A percentile compares a stretch with the other conserved stretches of the same genome.
phyloP scores from a whole-genome alignment of 2,888 invertebrate species.

The Lasioglossum lativentre region DNA sequence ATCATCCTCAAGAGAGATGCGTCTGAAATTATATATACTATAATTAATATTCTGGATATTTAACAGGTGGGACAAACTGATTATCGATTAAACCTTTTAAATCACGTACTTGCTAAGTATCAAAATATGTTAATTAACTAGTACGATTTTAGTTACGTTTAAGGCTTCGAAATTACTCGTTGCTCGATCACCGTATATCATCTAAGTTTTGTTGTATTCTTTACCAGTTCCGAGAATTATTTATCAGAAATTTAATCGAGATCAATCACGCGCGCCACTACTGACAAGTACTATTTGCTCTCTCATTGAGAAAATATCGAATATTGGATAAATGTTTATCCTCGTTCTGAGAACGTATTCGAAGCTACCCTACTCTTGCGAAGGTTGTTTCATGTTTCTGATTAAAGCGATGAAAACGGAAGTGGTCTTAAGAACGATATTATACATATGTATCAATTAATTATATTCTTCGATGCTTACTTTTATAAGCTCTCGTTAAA shows the following conservation, averaged over 20 bases:
- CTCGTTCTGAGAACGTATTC: background rate
- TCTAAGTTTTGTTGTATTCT: background rate
- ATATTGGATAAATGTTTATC: background rate
- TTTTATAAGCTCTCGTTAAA: no score
- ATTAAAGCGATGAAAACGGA: background rate
- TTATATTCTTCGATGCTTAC: no score
- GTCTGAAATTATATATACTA: no score
- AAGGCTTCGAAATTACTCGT: background rate
- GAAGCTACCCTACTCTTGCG: background rate
- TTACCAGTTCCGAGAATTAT: background rate
- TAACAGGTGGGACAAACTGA: no score
- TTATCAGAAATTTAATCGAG: background rate
- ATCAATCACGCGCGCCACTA: background rate
- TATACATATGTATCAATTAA: background rate
- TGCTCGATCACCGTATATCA: background rate
- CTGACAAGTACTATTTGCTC: background rate
- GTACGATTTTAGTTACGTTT: background rate
- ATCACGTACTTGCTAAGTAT: no score
- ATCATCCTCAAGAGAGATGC: no score
- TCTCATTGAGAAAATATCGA: background rate
- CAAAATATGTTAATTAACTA: no score
- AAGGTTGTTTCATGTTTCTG: background rate
- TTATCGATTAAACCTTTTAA: no score
- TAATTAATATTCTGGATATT: no score
- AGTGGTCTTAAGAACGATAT: background rate